A percentile compares a stretch with the other conserved stretches of the same genome.
These are phyloP conservation scores for Acinonyx jubatus DNA, from an alignment of 2,113 vertebrate species.

Conservation along the genomic window DNA sequence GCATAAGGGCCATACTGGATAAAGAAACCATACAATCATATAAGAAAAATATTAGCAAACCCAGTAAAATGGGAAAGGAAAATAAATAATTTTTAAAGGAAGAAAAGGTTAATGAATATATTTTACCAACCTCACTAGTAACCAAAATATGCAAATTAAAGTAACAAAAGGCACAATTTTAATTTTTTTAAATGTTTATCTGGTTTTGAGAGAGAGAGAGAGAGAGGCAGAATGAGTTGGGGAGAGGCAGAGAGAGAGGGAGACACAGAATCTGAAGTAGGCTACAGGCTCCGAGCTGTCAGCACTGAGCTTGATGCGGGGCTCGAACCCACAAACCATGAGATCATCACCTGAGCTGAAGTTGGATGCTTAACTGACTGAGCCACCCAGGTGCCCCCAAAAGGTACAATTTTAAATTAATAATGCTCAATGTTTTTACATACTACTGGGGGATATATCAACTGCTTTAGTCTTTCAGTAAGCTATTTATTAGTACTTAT, in stretches of 20 bases:
- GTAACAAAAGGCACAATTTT: background rate
- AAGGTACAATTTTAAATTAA: background rate
- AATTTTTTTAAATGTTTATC: background rate
- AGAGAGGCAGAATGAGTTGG: no score
- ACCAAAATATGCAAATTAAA: constrained; percentile 3
- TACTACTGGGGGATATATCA: background rate
- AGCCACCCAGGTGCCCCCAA: background rate
- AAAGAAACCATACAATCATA: background rate
- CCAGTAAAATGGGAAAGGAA: background rate
- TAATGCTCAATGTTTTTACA: background rate
- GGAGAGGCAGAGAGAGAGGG: no score
- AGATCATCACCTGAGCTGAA: no score
- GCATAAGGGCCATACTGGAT: background rate
- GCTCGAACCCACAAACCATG: no score
- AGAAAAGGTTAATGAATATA: background rate
- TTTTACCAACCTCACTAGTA: background rate
- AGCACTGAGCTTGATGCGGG: no score
- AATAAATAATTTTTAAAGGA: background rate
- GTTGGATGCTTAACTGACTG: no score
- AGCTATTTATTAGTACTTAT: background rate
- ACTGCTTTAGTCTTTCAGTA: background rate
- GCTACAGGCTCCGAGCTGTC: no score
- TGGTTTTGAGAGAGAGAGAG: no score
- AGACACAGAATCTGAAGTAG: no score
- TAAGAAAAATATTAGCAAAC: constrained; percentile 24